phyloP scores from a whole-genome alignment of 37 sponge, comb jelly and placozoan species.

The Crambe crambe region DNA sequence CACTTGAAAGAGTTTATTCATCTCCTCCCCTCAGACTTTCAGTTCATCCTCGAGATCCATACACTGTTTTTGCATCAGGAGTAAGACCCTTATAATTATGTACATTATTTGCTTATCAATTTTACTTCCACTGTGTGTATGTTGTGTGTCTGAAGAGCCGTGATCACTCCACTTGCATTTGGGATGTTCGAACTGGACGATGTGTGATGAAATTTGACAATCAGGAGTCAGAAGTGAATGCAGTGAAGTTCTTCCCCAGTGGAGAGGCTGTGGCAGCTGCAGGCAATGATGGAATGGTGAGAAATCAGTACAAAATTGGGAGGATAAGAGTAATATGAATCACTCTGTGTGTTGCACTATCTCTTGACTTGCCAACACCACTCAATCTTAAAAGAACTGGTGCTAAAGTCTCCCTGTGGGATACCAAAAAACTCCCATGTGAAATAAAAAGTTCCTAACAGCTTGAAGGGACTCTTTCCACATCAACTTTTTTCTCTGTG shows the following conservation, averaged over 20 bases:
- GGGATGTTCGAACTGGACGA: constrained; percentile 76
- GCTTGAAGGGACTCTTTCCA: too few species aligned
- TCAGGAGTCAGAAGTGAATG: constrained; percentile 59
- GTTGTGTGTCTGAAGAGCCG: constrained; percentile 1
- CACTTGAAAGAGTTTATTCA: neutral
- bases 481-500: too few species aligned
- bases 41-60: constrained; percentile 41
- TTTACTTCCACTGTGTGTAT: neutral
- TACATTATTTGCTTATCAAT: neutral
- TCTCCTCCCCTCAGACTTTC: constrained; percentile 27
- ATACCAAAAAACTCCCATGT: too few species aligned
- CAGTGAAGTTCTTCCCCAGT: constrained; percentile 77
- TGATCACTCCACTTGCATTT: constrained; percentile 69
- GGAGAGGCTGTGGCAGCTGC: constrained; percentile 80
- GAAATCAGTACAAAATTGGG: too few species aligned
- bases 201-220: constrained; percentile 73
- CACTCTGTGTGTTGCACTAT: too few species aligned
- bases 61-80: constrained; percentile 51
- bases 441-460: too few species aligned
- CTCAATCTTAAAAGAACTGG: too few species aligned
- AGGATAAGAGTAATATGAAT: too few species aligned
- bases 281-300: constrained; percentile 81
- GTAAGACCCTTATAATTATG: constrained; percentile 1
- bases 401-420: too few species aligned
- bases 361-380: too few species aligned